Evolutionary conservation across 2,113 vertebrate genomes (phyloP).

Genomic region (Daphoenositta chrysoptera): DNA sequence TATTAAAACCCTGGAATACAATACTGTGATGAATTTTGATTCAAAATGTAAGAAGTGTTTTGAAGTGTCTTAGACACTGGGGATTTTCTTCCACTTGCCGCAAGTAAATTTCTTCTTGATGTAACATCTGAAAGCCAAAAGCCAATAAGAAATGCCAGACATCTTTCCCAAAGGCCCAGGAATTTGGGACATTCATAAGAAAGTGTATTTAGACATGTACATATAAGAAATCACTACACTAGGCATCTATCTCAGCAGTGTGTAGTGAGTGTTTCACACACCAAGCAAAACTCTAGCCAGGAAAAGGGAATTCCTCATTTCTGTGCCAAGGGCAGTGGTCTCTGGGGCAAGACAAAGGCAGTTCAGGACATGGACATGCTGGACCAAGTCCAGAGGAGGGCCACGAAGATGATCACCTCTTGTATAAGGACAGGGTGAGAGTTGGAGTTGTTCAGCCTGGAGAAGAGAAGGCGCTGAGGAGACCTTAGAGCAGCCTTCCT

Average conservation of each 20-base stretch:
- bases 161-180: neutral
- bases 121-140: conserved; percentile 12
- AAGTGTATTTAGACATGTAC: conserved; percentile 31
- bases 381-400: neutral
- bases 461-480: neutral
- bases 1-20: neutral
- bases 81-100: neutral
- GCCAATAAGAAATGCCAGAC: neutral
- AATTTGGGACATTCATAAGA: conserved; percentile 32
- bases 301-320: conserved; percentile 46
- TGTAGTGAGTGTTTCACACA: neutral
- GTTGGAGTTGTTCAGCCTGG: neutral
- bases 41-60: neutral
- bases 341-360: conserved; percentile 44
- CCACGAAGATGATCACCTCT: neutral
- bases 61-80: neutral
- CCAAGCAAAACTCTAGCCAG: neutral
- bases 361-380: neutral
- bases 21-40: neutral
- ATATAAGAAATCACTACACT: neutral
- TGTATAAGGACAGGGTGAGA: neutral
- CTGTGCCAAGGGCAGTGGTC: conserved; percentile 19
- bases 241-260: neutral
- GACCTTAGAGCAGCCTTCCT: no score
- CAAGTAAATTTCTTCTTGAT: neutral